Percentiles rank a stretch among this genome's conserved stretches.
These are phyloP conservation scores for Neotragus moschatus DNA, from an alignment of 2,113 vertebrate genomes.

Conservation along the genomic window DNA sequence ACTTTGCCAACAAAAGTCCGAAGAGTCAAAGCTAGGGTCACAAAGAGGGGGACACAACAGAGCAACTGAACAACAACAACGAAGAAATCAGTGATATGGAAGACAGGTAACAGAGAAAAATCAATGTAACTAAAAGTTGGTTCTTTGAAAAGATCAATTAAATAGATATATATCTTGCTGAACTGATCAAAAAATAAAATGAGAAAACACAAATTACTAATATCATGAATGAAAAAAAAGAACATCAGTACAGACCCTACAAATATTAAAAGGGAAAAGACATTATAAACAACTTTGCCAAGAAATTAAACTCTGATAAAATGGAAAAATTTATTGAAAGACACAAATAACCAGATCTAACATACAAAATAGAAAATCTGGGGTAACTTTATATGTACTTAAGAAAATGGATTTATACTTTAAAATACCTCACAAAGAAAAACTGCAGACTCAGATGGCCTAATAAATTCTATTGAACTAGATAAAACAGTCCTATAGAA, in stretches of 20 bases:
- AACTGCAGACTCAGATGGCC: background rate
- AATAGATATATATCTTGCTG: background rate
- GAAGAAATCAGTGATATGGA: background rate
- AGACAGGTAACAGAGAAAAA: background rate
- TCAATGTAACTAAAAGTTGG: background rate
- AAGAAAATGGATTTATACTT: background rate
- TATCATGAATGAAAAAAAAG: background rate
- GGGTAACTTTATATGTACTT: background rate
- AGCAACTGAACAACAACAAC: background rate
- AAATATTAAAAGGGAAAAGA: background rate
- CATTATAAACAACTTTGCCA: background rate
- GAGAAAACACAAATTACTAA: constrained; percentile 17
- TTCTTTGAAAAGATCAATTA: constrained; percentile 17
- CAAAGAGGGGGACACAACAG: background rate
- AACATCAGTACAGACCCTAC: background rate
- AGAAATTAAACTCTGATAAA: constrained; percentile 2
- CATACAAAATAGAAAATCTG: background rate
- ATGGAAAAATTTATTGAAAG: background rate
- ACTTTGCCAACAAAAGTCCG: background rate
- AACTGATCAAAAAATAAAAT: background rate
- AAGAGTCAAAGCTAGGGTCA: background rate
- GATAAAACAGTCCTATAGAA: background rate
- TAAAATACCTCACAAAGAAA: constrained; percentile 35
- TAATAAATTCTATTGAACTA: background rate
- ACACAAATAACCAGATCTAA: constrained; percentile 3